Conservation (phyloP, 2,113 vertebrate genomes). For the Physeter macrocephalus region DNA sequence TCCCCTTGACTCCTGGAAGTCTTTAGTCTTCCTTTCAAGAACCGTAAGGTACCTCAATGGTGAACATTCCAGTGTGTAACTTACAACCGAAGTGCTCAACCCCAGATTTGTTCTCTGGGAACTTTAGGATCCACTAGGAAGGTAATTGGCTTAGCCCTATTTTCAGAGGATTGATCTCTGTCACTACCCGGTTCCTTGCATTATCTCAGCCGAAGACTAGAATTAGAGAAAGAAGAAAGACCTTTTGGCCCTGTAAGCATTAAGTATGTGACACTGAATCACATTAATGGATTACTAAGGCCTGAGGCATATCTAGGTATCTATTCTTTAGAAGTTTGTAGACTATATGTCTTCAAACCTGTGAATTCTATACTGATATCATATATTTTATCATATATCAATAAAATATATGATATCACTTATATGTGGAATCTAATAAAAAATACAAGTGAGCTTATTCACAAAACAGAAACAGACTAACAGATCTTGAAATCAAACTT, state of each 20-base stretch:
- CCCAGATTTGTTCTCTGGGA: not conserved
- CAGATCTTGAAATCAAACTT: no score
- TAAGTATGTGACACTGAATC: not conserved
- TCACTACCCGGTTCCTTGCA: not conserved
- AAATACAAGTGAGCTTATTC: no score
- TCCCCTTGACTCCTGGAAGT: not conserved
- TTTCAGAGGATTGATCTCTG: not conserved
- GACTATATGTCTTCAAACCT: not conserved
- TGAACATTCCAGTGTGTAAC: not conserved
- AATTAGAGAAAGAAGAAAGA: not conserved
- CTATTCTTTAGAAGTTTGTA: not conserved
- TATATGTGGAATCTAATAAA: no score
- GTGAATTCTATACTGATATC: not conserved
- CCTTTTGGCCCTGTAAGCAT: not conserved
- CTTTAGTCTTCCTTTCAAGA: not conserved
- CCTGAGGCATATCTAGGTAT: not conserved
- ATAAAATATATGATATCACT: no score
- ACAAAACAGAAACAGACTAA: no score
- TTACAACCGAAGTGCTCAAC: not conserved
- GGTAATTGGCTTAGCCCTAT: not conserved
- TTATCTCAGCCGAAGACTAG: conserved; percentile 6
- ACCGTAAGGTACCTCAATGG: not conserved
- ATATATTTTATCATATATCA: no score
- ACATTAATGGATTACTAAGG: no score
- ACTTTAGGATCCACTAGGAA: not conserved